phyloP scores from a whole-genome alignment of 1,140 invertebrate genomes.

The Pseudoatta argentina region DNA sequence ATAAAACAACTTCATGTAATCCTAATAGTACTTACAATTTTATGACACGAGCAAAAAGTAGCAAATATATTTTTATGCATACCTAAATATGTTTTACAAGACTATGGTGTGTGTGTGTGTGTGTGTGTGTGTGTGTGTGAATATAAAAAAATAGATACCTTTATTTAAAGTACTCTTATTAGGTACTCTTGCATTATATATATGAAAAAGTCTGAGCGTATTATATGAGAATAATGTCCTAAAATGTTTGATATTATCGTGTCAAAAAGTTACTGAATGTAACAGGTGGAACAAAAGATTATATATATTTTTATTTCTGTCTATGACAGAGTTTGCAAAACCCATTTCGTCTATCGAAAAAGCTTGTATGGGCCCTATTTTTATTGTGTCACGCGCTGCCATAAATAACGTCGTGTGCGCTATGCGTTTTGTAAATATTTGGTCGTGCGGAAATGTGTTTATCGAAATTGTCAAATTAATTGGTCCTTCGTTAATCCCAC shows the following conservation, averaged over 20 bases:
- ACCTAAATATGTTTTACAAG: background rate
- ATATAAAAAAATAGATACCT: background rate
- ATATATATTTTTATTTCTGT: constrained; percentile 30
- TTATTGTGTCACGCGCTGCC: constrained; percentile 42
- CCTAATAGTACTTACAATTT: background rate
- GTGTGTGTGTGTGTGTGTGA: too few species aligned
- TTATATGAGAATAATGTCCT: background rate
- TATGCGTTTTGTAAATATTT: constrained; percentile 55
- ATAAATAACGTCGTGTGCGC: constrained; percentile 45
- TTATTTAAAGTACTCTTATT: background rate
- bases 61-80: background rate
- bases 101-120: background rate
- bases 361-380: constrained; percentile 41
- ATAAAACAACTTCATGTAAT: background rate
- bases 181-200: background rate
- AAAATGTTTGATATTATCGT: constrained; percentile 20
- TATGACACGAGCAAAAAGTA: background rate
- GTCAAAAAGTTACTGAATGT: constrained; percentile 19
- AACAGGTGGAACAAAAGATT: constrained; percentile 32
- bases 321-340: constrained; percentile 17
- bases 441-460: constrained; percentile 52
- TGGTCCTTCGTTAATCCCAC: constrained; percentile 48
- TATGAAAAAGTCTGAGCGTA: background rate
- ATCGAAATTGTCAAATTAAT: constrained; percentile 64
- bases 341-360: constrained; percentile 36